Conservation (phyloP, 2,113 vertebrate genomes). For the Scytalopus superciliaris region DNA sequence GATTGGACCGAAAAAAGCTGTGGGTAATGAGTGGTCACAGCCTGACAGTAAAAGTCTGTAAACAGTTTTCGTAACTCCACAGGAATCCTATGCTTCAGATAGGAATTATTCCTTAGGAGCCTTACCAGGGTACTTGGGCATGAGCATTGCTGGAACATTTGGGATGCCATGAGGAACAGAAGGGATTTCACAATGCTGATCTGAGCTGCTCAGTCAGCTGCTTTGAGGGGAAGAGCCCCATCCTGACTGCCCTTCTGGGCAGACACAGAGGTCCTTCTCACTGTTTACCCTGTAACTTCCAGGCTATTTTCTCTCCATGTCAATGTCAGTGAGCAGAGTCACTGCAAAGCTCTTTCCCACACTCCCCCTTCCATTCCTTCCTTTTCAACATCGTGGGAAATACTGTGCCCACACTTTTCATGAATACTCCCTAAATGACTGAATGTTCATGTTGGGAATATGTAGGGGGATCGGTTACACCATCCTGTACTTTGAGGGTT, state of each 20-base stretch:
- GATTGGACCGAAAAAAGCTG: neutral
- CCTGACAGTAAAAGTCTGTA: neutral
- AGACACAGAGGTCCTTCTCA: neutral
- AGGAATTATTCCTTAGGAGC: neutral
- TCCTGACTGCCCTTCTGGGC: neutral
- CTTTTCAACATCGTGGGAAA: neutral
- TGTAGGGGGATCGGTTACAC: neutral
- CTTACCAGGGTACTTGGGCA: neutral
- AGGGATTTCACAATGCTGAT: neutral
- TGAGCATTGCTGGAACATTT: neutral
- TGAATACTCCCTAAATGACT: neutral
- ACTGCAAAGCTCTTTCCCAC: neutral
- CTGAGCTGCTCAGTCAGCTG: neutral
- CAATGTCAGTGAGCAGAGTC: neutral
- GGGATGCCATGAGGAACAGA: neutral
- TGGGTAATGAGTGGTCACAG: neutral
- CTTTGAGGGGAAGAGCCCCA: neutral
- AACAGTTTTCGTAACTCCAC: neutral
- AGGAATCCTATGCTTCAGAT: neutral
- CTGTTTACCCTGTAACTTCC: neutral
- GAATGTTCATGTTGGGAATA: neutral
- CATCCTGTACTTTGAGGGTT: neutral
- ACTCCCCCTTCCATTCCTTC: neutral
- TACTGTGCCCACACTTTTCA: neutral
- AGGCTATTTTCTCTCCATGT: neutral